phyloP scores from a whole-genome alignment of 2,888 invertebrate genomes.

The Acrobasis suavella region DNA sequence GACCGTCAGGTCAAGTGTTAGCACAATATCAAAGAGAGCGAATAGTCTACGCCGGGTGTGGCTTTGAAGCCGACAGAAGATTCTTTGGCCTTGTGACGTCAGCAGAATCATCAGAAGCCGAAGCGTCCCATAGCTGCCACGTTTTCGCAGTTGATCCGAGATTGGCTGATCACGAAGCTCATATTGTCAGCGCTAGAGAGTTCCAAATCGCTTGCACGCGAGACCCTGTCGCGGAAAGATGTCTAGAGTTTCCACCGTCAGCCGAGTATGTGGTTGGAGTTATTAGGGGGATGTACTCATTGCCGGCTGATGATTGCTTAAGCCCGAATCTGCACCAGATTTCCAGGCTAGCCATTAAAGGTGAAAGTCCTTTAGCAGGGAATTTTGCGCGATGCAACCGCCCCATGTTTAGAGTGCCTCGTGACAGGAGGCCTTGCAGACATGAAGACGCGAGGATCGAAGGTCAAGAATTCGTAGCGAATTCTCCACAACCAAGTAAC shows the following conservation, averaged over 20 bases:
- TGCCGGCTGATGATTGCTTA: conserved; percentile 72
- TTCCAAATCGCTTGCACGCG: conserved; percentile 94
- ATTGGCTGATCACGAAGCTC: conserved; percentile 90
- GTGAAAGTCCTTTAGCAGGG: conserved; percentile 69
- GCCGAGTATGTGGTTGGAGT: conserved; percentile 89
- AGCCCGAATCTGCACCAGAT: conserved; percentile 70
- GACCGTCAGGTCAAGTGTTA: conserved; percentile 88
- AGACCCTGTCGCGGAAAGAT: conserved; percentile 89
- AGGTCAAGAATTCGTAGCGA: conserved; percentile 82
- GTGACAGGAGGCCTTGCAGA: conserved; percentile 61
- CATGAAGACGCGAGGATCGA: conserved; percentile 63
- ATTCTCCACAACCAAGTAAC: conserved; percentile 93
- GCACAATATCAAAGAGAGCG: conserved; percentile 94
- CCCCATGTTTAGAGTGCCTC: conserved; percentile 59
- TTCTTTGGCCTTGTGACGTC: conserved; percentile 97
- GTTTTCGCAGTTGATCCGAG: conserved; percentile 96
- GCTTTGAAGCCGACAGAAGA: conserved; percentile 94
- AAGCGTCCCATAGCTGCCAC: conserved; percentile 93
- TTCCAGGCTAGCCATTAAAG: conserved; percentile 70
- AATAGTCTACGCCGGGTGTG: conserved; percentile 94
- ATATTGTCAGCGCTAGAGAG: conserved; percentile 89
- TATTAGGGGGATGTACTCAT: conserved; percentile 87
- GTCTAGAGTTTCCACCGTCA: conserved; percentile 94
- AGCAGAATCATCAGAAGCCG: conserved; percentile 82
- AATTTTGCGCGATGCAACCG: conserved; percentile 66